These are phyloP conservation scores for Emmelina monodactyla DNA, from an alignment of 2,888 invertebrate genomes.

Conservation along the genomic window DNA sequence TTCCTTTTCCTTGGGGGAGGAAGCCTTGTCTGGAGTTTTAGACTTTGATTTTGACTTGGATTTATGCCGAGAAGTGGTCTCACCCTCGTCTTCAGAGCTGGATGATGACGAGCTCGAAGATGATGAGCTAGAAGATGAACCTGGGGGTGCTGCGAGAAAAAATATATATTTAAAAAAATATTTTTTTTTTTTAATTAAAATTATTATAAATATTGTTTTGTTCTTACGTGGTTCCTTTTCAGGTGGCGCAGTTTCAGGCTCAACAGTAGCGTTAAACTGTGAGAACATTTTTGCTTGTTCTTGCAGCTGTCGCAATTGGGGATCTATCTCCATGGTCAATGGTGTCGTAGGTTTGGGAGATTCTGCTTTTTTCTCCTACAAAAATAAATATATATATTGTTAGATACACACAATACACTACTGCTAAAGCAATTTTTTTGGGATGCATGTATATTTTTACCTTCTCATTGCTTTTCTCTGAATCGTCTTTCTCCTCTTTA, in stretches of 20 bases:
- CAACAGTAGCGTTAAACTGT: constrained; percentile 39
- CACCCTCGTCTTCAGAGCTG: constrained; percentile 59
- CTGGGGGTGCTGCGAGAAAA: constrained; percentile 43
- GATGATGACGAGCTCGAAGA: constrained; percentile 60
- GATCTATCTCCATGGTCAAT: constrained; percentile 59
- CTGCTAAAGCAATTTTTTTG: too few relatives aligned
- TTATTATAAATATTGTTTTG: constrained; percentile 4
- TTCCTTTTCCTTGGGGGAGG: constrained; percentile 35
- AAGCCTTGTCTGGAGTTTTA: constrained; percentile 47
- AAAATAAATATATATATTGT: neutral
- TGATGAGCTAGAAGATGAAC: constrained; percentile 59
- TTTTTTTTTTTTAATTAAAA: neutral
- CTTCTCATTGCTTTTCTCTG: constrained; percentile 37
- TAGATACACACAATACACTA: neutral
- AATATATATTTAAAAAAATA: neutral
- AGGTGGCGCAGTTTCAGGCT: constrained; percentile 37
- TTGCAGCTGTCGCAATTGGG: constrained; percentile 55
- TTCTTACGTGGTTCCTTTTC: constrained; percentile 54
- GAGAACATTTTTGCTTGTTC: constrained; percentile 65
- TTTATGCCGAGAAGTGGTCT: constrained; percentile 35
- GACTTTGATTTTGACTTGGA: constrained; percentile 46
- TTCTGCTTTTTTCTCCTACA: constrained; percentile 42
- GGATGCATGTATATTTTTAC: too few relatives aligned
- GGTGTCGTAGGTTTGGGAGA: constrained; percentile 47
- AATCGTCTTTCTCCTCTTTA: constrained; percentile 47